Conservation (phyloP, 2,113 vertebrate species). For the Cyanistes caeruleus region DNA sequence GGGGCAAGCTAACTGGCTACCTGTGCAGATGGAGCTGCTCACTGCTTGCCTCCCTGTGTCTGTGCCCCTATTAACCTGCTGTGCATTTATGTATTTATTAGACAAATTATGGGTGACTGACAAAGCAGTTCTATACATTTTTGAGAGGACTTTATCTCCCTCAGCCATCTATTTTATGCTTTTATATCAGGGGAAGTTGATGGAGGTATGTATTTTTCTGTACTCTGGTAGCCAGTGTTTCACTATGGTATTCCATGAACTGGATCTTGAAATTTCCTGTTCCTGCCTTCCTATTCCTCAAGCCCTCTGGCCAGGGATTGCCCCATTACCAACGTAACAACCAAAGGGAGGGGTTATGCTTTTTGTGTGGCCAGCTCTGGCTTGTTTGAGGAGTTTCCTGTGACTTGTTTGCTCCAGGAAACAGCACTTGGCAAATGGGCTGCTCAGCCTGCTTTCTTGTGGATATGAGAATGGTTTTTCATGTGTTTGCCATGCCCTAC, state of each 20-base stretch:
- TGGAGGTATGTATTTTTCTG: not conserved
- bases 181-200: not conserved
- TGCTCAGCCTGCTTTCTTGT: not conserved
- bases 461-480: not conserved
- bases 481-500: not conserved
- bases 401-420: not conserved
- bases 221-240: not conserved
- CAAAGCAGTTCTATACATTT: not conserved
- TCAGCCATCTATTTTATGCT: not conserved
- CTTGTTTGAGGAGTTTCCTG: slow-evolving; percentile 54
- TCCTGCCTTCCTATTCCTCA: not conserved
- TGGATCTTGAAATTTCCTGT: not conserved
- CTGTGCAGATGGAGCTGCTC: not conserved
- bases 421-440: not conserved
- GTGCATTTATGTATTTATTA: not conserved
- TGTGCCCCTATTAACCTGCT: not conserved
- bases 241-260: not conserved
- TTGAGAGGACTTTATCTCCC: not conserved
- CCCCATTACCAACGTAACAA: not conserved
- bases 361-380: slow-evolving; percentile 48
- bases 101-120: not conserved
- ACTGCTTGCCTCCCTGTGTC: not conserved
- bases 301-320: slow-evolving; percentile 53
- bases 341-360: slow-evolving; percentile 5
- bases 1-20: not conserved